Percentiles rank a stretch among this genome's conserved stretches.
These are phyloP conservation scores for Teleiodes luculella DNA, from an alignment of 2,888 invertebrate genomes.

Conservation along the genomic window DNA sequence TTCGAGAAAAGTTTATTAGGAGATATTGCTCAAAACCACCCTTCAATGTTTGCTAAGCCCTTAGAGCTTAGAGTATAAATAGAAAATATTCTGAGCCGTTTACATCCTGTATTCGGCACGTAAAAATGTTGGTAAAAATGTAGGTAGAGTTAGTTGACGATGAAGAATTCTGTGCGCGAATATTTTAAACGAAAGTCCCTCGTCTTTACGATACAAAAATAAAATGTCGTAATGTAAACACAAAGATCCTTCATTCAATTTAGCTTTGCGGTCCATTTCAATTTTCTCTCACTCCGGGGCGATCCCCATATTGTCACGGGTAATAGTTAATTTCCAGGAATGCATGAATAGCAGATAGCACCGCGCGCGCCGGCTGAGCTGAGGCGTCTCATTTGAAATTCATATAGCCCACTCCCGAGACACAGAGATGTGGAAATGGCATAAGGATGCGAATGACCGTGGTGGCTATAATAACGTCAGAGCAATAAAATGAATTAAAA, in stretches of 20 bases:
- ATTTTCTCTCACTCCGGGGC: background rate
- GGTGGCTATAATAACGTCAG: background rate
- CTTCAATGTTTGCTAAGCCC: too few species aligned
- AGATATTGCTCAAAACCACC: too few species aligned
- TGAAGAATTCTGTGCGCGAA: too few species aligned
- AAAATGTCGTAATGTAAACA: background rate
- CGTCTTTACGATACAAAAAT: background rate
- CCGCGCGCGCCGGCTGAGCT: conserved; percentile 40
- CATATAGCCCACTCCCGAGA: conserved; percentile 39
- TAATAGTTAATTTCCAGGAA: conserved; percentile 49
- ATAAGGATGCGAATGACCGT: conserved; percentile 15
- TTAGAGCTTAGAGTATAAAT: too few species aligned
- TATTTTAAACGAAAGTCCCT: too few species aligned
- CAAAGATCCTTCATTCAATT: background rate
- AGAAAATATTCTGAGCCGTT: too few species aligned
- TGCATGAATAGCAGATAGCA: conserved; percentile 50
- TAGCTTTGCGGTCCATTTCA: background rate
- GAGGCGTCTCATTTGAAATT: conserved; percentile 55
- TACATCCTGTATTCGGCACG: too few species aligned
- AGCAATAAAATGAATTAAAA: background rate
- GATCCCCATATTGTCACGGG: conserved; percentile 16
- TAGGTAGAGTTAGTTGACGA: too few species aligned
- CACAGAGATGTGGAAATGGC: conserved; percentile 27
- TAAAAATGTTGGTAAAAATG: too few species aligned
- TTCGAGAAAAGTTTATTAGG: too few species aligned